Evolutionary conservation across 2,113 vertebrate species (phyloP).

Genomic region (Circaetus gallicus): DNA sequence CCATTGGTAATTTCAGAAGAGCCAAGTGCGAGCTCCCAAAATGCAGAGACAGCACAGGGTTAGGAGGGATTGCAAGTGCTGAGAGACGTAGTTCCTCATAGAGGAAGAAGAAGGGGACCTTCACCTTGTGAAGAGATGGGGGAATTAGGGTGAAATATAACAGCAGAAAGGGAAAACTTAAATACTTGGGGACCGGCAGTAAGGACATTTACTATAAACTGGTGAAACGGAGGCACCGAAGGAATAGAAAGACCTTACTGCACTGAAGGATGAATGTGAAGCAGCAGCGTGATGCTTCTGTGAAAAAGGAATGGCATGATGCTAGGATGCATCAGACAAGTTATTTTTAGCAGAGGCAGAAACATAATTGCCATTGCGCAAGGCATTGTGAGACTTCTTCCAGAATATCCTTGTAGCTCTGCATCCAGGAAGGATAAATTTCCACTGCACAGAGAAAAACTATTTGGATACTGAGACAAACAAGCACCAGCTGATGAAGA

Average conservation of each 20-base stretch:
- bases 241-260: background rate
- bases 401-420: background rate
- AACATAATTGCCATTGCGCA: background rate
- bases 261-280: background rate
- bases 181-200: background rate
- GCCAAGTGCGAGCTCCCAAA: background rate
- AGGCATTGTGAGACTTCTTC: slow-evolving; percentile 20
- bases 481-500: background rate
- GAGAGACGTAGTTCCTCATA: background rate
- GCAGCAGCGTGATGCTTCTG: background rate
- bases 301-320: background rate
- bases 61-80: background rate
- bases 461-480: background rate
- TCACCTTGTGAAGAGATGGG: background rate
- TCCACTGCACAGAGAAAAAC: background rate
- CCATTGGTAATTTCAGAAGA: background rate
- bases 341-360: slow-evolving; percentile 61
- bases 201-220: background rate
- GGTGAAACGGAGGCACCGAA: background rate
- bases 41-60: background rate
- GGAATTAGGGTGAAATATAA: background rate
- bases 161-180: background rate
- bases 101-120: background rate
- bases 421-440: background rate
- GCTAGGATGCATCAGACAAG: slow-evolving; percentile 24